Evolutionary conservation across 2,888 invertebrate species (phyloP).

Genomic region (Rugalucina vietnamica): DNA sequence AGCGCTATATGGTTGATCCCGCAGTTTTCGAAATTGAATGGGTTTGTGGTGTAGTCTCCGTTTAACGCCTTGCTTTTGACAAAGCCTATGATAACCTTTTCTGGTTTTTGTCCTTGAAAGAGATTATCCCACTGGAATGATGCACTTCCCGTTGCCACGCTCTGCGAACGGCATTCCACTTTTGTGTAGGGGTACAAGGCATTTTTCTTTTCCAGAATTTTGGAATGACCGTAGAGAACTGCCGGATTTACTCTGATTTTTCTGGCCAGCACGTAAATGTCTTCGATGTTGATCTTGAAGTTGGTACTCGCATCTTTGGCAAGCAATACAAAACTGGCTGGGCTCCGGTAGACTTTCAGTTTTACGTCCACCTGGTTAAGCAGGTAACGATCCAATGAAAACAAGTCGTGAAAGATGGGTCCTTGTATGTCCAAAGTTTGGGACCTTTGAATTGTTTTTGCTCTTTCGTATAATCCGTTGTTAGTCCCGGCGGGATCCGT

Average conservation of each 20-base stretch:
- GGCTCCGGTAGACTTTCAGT: conserved; percentile 9
- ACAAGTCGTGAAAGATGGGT: conserved; percentile 8
- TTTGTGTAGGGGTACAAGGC: conserved; percentile 36
- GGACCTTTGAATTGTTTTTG: conserved; percentile 7
- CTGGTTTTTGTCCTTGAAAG: conserved; percentile 44
- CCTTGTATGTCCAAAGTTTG: conserved; percentile 26
- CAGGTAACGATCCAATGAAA: neutral
- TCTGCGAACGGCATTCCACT: conserved; percentile 33
- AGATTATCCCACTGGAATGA: conserved; percentile 49
- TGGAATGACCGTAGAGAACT: conserved; percentile 30
- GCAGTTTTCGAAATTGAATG: conserved; percentile 53
- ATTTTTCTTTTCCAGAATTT: conserved; percentile 38
- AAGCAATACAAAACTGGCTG: neutral
- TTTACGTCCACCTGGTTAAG: conserved; percentile 19
- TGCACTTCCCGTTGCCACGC: conserved; percentile 38
- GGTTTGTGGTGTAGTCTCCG: conserved; percentile 49
- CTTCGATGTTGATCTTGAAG: conserved; percentile 6
- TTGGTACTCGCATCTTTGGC: neutral
- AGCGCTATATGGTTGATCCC: conserved; percentile 36
- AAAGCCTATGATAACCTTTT: conserved; percentile 35
- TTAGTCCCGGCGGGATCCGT: conserved; percentile 26
- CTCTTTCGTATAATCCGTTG: conserved; percentile 22
- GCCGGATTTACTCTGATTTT: neutral
- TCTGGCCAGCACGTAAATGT: conserved; percentile 13
- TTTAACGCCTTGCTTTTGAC: conserved; percentile 36